Evolutionary conservation across 2,113 vertebrate genomes (phyloP), one percentile per base, ranked within the genome.

Genomic region (Siniperca chuatsi): DNA sequence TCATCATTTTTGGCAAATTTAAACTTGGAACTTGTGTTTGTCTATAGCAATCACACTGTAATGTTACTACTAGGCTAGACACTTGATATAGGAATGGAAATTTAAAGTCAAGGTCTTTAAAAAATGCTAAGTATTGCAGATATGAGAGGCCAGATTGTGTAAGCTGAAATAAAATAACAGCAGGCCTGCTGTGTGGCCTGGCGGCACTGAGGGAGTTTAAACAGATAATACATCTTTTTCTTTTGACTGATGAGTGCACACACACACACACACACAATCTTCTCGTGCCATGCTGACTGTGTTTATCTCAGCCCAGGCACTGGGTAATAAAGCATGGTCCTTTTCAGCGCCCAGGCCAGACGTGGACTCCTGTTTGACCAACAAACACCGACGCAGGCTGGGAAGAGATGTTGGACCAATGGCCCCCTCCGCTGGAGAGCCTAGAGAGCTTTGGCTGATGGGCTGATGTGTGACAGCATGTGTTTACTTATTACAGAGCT

Each of bases 201-300:
- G 83, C 86, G 79, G 81, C 79, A 82, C 83, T 42, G 77, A 90
- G 90, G 78, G 81, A 90, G 88, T 92, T 93, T 94, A 94, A 94
- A 95, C 94, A 94, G 92, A 95, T 92, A 86, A 89, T 94, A 90
- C 18, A 68, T 93, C 92, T 93, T 92, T 91, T 77, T 86, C 76
- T 80, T 91, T 67, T 87, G 80, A 89, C 83, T 87, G 92, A 93
- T 93, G 78, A 79, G 55, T 67, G 69, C 82, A 69, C 75, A 46
- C 78, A 76, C 58, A 77, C 29, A 2, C 75, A 61, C 72, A 50
- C 75, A 61, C 72, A 83, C 68, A 83, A 74, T 57, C 84, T 87
- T 87, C 86, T 90, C 61, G 18, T 84, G 88, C 86, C 92, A 92
- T 90, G 89, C 78, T 87, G 81, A 88, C 85, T 85, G 84, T 95